Evolutionary conservation across 2,797 vertebrate genomes (phyloP).

Genomic region (Halcyon smyrnensis): DNA sequence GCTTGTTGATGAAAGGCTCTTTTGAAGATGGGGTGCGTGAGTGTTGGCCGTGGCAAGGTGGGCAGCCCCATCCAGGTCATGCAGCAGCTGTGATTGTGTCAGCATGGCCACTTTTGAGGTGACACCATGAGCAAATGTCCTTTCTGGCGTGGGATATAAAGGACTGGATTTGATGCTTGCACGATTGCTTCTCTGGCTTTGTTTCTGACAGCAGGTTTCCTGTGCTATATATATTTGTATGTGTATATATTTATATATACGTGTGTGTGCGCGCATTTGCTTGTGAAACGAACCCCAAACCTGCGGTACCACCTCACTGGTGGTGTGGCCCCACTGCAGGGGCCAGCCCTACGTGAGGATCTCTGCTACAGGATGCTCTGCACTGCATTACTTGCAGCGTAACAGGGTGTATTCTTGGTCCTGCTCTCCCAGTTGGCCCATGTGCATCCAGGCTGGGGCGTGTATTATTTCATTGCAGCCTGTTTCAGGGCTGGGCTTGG

Average conservation of each 20-base stretch:
- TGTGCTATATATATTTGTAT: background rate
- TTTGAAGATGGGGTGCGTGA: background rate
- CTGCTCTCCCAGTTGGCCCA: background rate
- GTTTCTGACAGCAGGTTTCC: background rate
- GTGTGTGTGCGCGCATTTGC: rapidly evolving
- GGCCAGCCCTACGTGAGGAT: background rate
- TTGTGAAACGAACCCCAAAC: background rate
- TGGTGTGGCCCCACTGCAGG: rapidly evolving
- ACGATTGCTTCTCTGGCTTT: background rate
- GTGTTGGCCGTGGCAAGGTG: rapidly evolving
- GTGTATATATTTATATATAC: background rate
- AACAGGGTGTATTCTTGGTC: background rate
- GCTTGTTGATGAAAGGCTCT: background rate
- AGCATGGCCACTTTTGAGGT: background rate
- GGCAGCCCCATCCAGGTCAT: background rate
- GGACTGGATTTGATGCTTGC: background rate
- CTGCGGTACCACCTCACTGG: rapidly evolving
- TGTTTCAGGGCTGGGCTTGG: background rate
- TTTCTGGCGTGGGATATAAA: background rate
- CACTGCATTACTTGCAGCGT: background rate
- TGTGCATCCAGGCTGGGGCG: background rate
- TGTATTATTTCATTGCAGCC: slow-evolving; percentile 28
- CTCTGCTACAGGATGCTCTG: slow-evolving; percentile 15
- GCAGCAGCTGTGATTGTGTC: background rate
- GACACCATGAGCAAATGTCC: background rate